These are phyloP conservation scores for Fragum sueziense DNA, from an alignment of 2,888 invertebrate genomes.

Conservation along the genomic window DNA sequence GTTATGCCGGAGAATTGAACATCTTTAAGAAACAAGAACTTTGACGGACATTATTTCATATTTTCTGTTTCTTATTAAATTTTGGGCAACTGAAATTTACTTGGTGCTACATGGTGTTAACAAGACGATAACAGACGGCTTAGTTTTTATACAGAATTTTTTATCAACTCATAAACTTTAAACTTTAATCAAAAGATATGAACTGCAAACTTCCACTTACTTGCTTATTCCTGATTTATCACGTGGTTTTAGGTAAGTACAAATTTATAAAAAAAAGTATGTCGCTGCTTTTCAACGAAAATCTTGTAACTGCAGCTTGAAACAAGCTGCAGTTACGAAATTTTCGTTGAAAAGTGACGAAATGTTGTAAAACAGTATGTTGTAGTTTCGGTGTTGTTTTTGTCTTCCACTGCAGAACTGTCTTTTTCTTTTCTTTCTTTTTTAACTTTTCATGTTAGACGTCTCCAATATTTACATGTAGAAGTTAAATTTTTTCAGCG, in stretches of 20 bases:
- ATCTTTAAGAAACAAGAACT: slow-evolving; percentile 24
- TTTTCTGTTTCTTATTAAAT: slow-evolving; percentile 8
- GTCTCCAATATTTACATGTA: no score
- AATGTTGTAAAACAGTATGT: no score
- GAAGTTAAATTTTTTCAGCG: no score
- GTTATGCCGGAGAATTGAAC: slow-evolving; percentile 26
- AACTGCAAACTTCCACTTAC: slow-evolving; percentile 36
- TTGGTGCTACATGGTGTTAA: neutral
- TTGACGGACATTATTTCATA: neutral
- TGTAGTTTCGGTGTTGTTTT: no score
- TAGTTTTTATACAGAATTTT: neutral
- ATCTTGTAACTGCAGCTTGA: no score
- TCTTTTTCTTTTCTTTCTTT: no score
- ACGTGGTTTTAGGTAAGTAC: slow-evolving; percentile 49
- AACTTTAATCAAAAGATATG: slow-evolving; percentile 26
- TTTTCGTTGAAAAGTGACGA: no score
- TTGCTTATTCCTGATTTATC: slow-evolving; percentile 40
- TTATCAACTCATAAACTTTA: neutral
- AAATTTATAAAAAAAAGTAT: no score
- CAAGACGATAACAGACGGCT: neutral
- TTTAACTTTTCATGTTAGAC: no score
- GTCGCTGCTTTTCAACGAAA: no score
- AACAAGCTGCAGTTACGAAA: no score
- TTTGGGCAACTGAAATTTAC: neutral
- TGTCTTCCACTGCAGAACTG: no score